Conservation (phyloP, 2,113 vertebrate genomes). For the Perca fluviatilis region DNA sequence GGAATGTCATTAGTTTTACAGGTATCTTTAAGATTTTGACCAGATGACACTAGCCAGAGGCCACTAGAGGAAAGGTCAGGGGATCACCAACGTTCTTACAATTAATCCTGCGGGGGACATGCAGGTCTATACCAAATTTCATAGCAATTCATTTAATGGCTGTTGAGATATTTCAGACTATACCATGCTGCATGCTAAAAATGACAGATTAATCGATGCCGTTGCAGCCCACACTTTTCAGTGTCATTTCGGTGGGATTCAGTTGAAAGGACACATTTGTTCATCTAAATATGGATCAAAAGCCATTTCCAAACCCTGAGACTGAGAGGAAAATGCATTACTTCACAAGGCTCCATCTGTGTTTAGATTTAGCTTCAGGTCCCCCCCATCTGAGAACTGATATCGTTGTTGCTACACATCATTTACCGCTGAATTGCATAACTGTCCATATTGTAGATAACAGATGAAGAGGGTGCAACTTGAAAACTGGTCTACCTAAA, state of each 20-base stretch:
- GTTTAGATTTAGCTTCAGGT: slow-evolving; percentile 30
- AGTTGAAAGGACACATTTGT: neutral
- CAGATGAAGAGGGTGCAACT: slow-evolving; percentile 23
- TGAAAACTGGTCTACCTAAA: neutral
- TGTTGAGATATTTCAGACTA: neutral
- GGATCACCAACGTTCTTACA: too few species aligned
- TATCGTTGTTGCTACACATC: slow-evolving; percentile 44
- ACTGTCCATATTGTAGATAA: slow-evolving; percentile 27
- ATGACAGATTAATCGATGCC: neutral
- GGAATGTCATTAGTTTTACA: neutral
- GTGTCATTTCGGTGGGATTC: neutral
- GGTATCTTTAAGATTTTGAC: too few species aligned
- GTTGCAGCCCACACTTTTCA: neutral
- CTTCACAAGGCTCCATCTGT: slow-evolving; percentile 39
- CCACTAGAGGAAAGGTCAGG: too few species aligned
- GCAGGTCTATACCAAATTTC: neutral
- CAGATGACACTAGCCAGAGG: too few species aligned
- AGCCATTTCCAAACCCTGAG: slow-evolving; percentile 6
- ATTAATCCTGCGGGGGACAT: neutral
- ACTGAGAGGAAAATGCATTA: neutral
- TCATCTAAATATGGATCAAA: neutral
- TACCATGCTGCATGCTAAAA: neutral
- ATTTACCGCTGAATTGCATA: slow-evolving; percentile 48
- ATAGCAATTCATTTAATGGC: neutral
- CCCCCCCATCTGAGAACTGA: slow-evolving; percentile 27